Percentiles rank a stretch among this genome's conserved stretches.
phyloP scores from a whole-genome alignment of 1,140 invertebrate genomes.

The Trypoxylus dichotomus region DNA sequence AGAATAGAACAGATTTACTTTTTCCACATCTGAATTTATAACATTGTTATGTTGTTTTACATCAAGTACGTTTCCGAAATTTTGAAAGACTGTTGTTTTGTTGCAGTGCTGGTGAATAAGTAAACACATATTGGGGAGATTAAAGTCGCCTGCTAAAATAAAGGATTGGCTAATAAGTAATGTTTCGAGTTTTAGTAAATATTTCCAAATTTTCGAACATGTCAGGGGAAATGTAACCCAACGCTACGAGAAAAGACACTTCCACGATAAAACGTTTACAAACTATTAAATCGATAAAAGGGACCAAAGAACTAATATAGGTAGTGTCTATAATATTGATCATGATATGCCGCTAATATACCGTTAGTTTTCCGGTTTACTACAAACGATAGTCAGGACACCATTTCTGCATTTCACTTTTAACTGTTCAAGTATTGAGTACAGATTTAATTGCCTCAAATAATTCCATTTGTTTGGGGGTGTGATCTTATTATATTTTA shows the following conservation, averaged over 20 bases:
- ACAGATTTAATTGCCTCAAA: neutral
- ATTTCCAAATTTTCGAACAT: neutral
- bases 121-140: neutral
- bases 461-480: neutral
- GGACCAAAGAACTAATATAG: neutral
- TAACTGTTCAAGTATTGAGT: neutral
- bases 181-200: neutral
- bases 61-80: constrained; percentile 3
- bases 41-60: neutral
- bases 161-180: neutral
- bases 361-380: neutral
- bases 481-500: neutral
- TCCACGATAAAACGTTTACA: neutral
- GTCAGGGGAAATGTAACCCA: neutral
- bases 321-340: neutral
- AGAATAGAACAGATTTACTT: neutral
- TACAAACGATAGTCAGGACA: neutral
- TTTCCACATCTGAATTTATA: neutral
- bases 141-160: neutral
- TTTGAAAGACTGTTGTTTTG: neutral
- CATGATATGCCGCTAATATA: neutral
- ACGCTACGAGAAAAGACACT: neutral
- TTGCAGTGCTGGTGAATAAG: neutral
- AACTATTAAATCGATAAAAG: neutral
- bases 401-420: neutral